These are phyloP conservation scores for Cricetomys ansorgei DNA, from an alignment of 2,113 vertebrate genomes.

Conservation along the genomic window DNA sequence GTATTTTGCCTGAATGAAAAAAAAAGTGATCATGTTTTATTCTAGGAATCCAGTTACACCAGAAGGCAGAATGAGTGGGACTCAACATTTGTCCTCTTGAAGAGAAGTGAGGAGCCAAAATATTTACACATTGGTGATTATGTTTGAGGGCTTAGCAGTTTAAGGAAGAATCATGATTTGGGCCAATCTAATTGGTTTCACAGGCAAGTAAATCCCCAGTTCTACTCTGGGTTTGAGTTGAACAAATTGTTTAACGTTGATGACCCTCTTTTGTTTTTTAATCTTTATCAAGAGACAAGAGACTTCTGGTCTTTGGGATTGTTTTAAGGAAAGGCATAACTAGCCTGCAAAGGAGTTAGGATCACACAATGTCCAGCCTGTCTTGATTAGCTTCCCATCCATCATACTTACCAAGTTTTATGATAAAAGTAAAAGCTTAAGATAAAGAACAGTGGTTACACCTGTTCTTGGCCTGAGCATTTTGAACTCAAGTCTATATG, in stretches of 20 bases:
- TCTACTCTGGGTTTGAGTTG: neutral
- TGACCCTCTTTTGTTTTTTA: neutral
- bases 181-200: neutral
- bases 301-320: neutral
- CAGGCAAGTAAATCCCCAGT: neutral
- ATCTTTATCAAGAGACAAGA: neutral
- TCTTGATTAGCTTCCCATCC: neutral
- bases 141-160: neutral
- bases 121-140: neutral
- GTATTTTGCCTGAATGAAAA: slow-evolving; percentile 43
- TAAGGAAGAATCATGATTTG: neutral
- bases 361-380: neutral
- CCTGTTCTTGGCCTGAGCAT: neutral
- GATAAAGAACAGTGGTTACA: neutral
- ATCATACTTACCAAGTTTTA: neutral
- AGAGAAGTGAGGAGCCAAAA: neutral
- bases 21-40: neutral
- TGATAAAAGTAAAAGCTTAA: neutral
- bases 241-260: neutral
- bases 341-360: neutral
- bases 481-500: neutral
- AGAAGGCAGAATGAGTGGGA: neutral
- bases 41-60: neutral
- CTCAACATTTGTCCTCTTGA: neutral
- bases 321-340: neutral